Conservation (phyloP, 2,888 invertebrate genomes). For the Cheilosia impressa region DNA sequence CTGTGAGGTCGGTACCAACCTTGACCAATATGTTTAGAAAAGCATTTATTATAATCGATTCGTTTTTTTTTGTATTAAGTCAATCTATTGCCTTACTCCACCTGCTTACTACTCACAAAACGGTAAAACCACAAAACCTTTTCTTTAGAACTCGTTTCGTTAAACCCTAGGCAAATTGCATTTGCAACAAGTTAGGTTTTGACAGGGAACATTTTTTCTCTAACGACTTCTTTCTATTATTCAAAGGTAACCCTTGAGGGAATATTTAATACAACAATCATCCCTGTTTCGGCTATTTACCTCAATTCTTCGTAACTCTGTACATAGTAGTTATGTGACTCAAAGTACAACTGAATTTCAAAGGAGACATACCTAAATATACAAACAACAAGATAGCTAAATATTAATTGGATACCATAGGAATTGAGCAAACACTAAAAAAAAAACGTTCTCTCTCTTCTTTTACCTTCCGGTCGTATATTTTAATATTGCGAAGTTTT, state of each 20-base stretch:
- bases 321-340: not conserved
- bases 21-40: no score
- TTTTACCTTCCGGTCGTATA: no score
- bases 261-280: not conserved
- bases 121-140: constrained; percentile 1
- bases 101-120: no score
- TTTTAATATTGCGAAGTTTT: no score
- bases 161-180: constrained; percentile 6
- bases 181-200: not conserved
- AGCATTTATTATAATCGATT: no score
- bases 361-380: not conserved
- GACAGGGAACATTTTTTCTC: not conserved
- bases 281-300: not conserved
- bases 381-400: not conserved
- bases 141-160: not conserved
- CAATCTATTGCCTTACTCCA: no score
- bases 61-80: no score
- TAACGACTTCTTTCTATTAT: not conserved
- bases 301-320: not conserved
- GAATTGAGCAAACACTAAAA: not conserved
- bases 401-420: not conserved
- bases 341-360: not conserved
- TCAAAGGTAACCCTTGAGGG: not conserved
- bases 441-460: no score
- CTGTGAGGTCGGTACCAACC: no score